A percentile compares a stretch with the other conserved stretches of the same genome.
Evolutionary conservation across 2,797 vertebrate genomes (phyloP).

Genomic region (Karalla daura): DNA sequence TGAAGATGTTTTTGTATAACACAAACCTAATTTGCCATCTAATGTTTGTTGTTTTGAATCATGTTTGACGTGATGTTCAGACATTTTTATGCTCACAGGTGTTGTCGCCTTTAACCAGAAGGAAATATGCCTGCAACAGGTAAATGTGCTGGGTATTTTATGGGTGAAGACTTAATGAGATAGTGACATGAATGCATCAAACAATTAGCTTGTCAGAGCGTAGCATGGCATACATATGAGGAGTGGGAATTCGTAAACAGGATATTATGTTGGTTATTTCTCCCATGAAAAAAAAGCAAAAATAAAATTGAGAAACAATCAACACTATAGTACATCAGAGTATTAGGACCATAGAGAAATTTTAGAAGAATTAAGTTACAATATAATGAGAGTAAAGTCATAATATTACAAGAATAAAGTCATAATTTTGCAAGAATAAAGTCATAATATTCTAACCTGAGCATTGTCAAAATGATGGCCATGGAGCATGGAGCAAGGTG

Average conservation of each 20-base stretch:
- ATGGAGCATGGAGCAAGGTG: no score
- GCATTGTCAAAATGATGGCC: no score
- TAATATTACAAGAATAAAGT: no score
- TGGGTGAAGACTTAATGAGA: background rate
- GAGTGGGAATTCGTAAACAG: background rate
- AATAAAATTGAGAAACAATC: background rate
- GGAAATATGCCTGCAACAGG: constrained; percentile 25
- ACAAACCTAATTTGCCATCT: constrained; percentile 13
- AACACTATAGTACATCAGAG: background rate
- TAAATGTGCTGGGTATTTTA: constrained; percentile 31
- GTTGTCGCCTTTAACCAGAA: constrained; percentile 31
- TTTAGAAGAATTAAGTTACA: no score
- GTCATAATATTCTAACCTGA: no score
- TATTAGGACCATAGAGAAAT: no score
- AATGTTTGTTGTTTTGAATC: constrained; percentile 33
- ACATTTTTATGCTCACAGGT: constrained; percentile 32
- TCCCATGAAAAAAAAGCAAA: background rate
- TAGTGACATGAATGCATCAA: constrained; percentile 1
- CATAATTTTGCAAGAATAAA: no score
- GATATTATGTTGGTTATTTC: background rate
- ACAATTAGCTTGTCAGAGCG: constrained; percentile 7
- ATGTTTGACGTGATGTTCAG: constrained; percentile 25
- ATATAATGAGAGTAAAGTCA: no score
- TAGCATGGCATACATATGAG: background rate
- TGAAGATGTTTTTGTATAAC: constrained; percentile 1